phyloP scores from a whole-genome alignment of 2,797 vertebrate species.

The Melanotaenia boesemani region DNA sequence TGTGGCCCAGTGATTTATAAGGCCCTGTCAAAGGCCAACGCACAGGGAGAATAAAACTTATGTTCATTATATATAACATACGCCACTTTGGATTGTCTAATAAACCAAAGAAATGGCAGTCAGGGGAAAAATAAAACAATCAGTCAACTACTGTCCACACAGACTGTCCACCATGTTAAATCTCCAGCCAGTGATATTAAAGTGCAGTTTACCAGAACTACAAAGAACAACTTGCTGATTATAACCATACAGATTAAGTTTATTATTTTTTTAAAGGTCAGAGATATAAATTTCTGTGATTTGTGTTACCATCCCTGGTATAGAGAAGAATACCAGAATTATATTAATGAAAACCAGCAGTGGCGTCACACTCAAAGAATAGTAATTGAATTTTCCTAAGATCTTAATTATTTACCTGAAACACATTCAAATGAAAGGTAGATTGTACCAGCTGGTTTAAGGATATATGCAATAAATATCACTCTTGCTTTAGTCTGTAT shows the following conservation, averaged over 20 bases:
- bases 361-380: not conserved
- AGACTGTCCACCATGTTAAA: conserved; percentile 18
- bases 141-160: conserved; percentile 55
- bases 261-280: not conserved
- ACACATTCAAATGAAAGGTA: not conserved
- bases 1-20: conserved; percentile 83
- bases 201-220: conserved; percentile 27
- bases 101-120: conserved; percentile 70
- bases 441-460: not conserved
- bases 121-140: conserved; percentile 57
- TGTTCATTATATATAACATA: conserved; percentile 71
- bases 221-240: not conserved
- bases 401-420: not conserved
- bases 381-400: not conserved
- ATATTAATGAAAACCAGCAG: not conserved
- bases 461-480: not conserved
- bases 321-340: not conserved
- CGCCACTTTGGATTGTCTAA: conserved; percentile 71
- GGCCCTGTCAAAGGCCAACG: conserved; percentile 58
- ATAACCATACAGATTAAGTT: not conserved
- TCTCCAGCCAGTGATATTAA: conserved; percentile 10
- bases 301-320: not conserved
- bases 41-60: conserved; percentile 65
- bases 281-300: not conserved
- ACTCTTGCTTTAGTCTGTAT: not conserved